Evolutionary conservation across 2,888 invertebrate species (phyloP).

Genomic region (Xestia rhomboidea): DNA sequence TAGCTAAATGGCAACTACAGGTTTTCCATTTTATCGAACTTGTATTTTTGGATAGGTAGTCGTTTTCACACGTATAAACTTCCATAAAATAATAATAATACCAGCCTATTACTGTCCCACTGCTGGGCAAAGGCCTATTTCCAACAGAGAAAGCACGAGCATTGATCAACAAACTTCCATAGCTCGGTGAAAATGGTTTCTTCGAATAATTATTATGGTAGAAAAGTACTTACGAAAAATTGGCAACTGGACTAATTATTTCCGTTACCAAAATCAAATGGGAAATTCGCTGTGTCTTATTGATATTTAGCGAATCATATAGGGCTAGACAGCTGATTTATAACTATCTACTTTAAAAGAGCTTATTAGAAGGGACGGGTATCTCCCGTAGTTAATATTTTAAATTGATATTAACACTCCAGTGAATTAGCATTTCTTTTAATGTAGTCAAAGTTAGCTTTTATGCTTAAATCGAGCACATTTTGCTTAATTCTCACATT

Average conservation of each 20-base stretch:
- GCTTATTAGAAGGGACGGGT: not conserved
- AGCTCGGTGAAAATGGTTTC: not conserved
- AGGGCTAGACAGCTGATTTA: not conserved
- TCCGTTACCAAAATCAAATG: not conserved
- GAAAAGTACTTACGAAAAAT: not conserved
- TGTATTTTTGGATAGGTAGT: not conserved
- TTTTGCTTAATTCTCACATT: slow-evolving; percentile 42
- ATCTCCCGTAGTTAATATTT: slow-evolving; percentile 12
- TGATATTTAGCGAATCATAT: slow-evolving; percentile 12
- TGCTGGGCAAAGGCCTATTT: too few relatives aligned
- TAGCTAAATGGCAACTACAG: not conserved
- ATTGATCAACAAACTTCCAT: slow-evolving; percentile 22
- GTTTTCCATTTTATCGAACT: not conserved
- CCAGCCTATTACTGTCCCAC: too few relatives aligned
- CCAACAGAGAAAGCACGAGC: too few relatives aligned
- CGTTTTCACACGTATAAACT: not conserved
- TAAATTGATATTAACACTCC: slow-evolving; percentile 25
- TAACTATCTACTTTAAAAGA: not conserved
- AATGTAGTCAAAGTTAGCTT: slow-evolving; percentile 4
- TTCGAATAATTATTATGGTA: not conserved
- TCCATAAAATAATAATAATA: too few relatives aligned
- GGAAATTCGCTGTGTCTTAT: slow-evolving; percentile 10
- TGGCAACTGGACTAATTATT: not conserved
- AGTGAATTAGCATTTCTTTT: slow-evolving; percentile 8
- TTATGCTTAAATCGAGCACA: slow-evolving; percentile 39